Evolutionary conservation across 2,888 invertebrate species (phyloP).

Genomic region (Gastracanthus pulcherrimus): DNA sequence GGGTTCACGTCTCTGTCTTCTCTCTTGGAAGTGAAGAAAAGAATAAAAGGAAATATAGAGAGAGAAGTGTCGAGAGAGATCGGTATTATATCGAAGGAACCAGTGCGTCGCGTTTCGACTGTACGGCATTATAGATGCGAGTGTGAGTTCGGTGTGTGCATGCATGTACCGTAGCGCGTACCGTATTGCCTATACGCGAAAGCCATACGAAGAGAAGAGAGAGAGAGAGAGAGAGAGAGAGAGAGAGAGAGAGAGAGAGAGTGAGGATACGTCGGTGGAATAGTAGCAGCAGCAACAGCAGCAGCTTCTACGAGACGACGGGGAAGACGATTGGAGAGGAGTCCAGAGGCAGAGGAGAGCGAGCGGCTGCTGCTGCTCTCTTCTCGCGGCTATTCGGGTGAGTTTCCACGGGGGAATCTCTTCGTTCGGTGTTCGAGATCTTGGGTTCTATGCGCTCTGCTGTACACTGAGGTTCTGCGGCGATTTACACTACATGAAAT

Average conservation of each 20-base stretch:
- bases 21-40: no score
- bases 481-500: no score
- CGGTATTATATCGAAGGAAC: not conserved
- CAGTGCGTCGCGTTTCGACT: not conserved
- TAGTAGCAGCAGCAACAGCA: not conserved
- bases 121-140: not conserved
- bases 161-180: slow-evolving; percentile 47
- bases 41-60: not conserved
- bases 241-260: not conserved
- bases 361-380: slow-evolving; percentile 38
- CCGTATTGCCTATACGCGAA: slow-evolving; percentile 27
- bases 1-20: no score
- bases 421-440: no score
- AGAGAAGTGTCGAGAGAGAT: slow-evolving; percentile 7
- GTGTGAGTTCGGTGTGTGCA: not conserved
- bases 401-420: slow-evolving; percentile 23
- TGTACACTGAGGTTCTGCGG: no score
- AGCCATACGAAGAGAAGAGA: not conserved
- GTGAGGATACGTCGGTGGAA: not conserved
- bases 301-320: not conserved
- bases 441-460: no score
- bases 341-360: slow-evolving; percentile 53
- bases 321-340: no score
- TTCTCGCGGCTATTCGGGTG: slow-evolving; percentile 32
- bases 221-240: slow-evolving; percentile 23